Base-by-base conservation (phyloP, 30 jellyfish, hydroid and myxozoan genomes). In the Hydractinia echinata region DNA sequence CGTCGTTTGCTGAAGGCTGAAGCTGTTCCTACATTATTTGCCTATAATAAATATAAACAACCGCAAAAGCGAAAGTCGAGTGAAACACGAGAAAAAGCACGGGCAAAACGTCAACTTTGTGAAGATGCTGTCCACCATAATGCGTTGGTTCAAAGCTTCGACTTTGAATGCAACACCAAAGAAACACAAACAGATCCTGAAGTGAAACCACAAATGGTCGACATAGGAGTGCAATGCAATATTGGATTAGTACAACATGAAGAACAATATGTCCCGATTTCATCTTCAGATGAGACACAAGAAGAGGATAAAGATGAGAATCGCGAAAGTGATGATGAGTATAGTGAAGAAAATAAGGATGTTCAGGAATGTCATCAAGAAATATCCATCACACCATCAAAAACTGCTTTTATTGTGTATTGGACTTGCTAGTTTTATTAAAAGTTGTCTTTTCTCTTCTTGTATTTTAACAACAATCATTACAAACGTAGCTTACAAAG, bases 161-260 rank as follows among this genome's bases (percentile, higher is more conserved):
- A 70, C n/a, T 70, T 4, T 51, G 58, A 70, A 70, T 70, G 54
- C 8, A 70, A 16, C 14, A 70, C 67, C 7, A 70, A 70, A 14
- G 66, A 70, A 70, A 70, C 80, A 21, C 80, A 70, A 70, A 70
- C 80, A 49, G 80, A 70, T 20, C 21, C 80, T 62, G 73, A 62
- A 49, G 48, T 70, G 54, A 70, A 21, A 70, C 58, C 80, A 18
- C 58, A 15, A 7, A 70, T 13, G 54, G 54, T 21, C 54, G 5
- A 70, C 58, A 49, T 70, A 6, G 80, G 80, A 70, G 80, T 70
- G n/a, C 80, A 70, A 70, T 70, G 80, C 80, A 70, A 70, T 20
- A 70, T 70, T 30, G 80, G 48, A 67, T 56, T 56, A n/a, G 68
- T n/a, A 10, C 68, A 56, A 56, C 68, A 56, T n/a, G 68, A 56